Evolutionary conservation across 2,113 vertebrate genomes (phyloP), one percentile per base, ranked within the genome.

Genomic region (Phaetusa simplex): DNA sequence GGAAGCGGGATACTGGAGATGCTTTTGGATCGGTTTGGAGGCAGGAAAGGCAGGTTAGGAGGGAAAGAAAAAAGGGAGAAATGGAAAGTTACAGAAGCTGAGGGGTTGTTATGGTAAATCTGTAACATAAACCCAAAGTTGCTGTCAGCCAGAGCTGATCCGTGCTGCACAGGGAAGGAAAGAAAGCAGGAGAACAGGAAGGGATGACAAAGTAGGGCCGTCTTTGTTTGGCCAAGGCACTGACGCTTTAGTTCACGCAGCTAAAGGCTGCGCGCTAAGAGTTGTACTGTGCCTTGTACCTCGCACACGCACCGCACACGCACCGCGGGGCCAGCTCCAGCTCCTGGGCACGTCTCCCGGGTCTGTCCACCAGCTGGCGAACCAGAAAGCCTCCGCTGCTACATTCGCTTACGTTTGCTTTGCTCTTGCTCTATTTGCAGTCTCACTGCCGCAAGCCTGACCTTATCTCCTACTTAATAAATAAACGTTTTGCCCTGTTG

Each of bases 401-500:
- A 8, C 1, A 0, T 67, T 32, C 64, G 84, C 89, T 38, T 32
- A 52, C 1, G 0, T 80, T 79, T 71, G 62, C 61, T 88, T 91
- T 85, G 81, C 89, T 85, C 26, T 84, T 79, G 52, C 70, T 87
- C 14, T 93, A 2, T 87, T 72, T 90, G 73, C 61, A 82, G 56
- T 69, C 49, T 23, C 84, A 13, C 61, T 59, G 8, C 73, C 52
- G 52, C 61, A 76, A 89, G 84, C 70, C 45, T 87, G 62, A 86
- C 87, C 64, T 81, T 86, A 84, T 56, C 69, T 82, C 69, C 50
- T 49, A 43, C 64, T 86, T 83, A 52, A 93, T 67, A 88, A 95
- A 95, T 87, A 91, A 85, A 91, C 85, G 79, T 58, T 92, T 90
- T 88, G 42, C 72, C 81, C 59, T 94, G 40, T 69, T 85, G 87